Evolutionary conservation across 2,888 invertebrate species (phyloP), one percentile per base, ranked within the genome.

Genomic region (Polylopha cassiicola): DNA sequence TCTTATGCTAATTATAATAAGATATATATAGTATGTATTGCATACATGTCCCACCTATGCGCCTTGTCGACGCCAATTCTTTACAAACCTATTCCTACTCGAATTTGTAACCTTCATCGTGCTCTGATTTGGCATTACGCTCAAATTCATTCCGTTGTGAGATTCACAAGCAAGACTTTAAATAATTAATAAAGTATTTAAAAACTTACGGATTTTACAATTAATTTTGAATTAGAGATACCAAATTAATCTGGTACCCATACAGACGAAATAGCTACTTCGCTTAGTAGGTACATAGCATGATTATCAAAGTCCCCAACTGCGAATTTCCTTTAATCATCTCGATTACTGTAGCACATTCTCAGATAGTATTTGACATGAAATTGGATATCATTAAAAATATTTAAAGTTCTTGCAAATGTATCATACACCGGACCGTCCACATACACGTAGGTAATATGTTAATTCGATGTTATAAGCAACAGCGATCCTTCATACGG

Each of bases 21-120:
- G 30, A 20, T 34, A 31, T 13, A 26, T 42, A 37, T 31, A 33
- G 37, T 17, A 56, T 62, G 64, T 81, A 85, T 85, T 85, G 85
- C 85, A 84, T 64, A 65, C 60, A 58, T 63, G 85, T 84, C 84
- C 84, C 84, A 73, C 82, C 84, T 78, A 77, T 56, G 44, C 45
- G 51, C 48, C 55, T 53, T 48, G 47, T 53, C 63, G 55, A 59
- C 54, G 61, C 51, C 58, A 57, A 63, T 70, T 46, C 37, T 59
- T 51, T 65, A 73, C 76, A 56, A 57, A 51, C 68, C 65, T 77
- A 80, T 54, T 44, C 73, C 75, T 82, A 80, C 66, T 61, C 74
- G 61, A 79, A 80, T 84, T 85, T 85, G 85, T 82, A 82, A 77
- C 82, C 72, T 81, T 73, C 75, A 79, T 85, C 85, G 85, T 85